Evolutionary conservation across 2,888 invertebrate genomes (phyloP), one percentile per base, ranked within the genome.

Genomic region (Heliconius ethilla): DNA sequence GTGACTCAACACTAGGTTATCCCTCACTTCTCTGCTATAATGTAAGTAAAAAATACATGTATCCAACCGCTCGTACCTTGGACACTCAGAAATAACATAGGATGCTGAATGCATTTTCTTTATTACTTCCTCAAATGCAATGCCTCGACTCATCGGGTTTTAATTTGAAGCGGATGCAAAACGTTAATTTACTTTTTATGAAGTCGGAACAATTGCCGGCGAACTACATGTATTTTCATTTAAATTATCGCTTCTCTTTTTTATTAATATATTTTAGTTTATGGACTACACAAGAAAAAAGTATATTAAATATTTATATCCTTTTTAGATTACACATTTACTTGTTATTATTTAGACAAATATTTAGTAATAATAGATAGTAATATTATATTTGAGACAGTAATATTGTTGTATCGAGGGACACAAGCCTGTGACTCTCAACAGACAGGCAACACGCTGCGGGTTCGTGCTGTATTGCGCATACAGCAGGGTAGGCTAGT

Each of bases 21-120:
- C 13, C 13, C 13, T 15, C 13, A 13, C 45, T 45, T 15, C 15
- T 5, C 15, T 45, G 6, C 15, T 45, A 45, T 45, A 15, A 45
- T 51, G 51, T 6, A 51, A 51, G 6, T 0, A n/a, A 59, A n/a
- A 59, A 59, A 59, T n/a, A 10, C 4, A 27, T 18, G 6, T n/a
- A 10, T 29, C 72, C 76, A 9, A 25, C 7, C 77, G 70, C 76
- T 80, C 72, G 0, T 84, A 0, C 76, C 81, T 84, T 84, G 79
- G 7, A 78, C 74, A 1, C 84, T 82, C 40, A 79, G 65, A 70
- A 83, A 83, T 78, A 84, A 83, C 85, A 86, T 83, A 85, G 83
- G 86, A 88, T 83, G 84, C 81, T 76, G 86, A 84, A 85, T 86
- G 87, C 89, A 87, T 87, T 88, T 88, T 89, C 88, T 87, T 86